Percentiles rank a stretch among this genome's conserved stretches.
Conservation (phyloP, 1,140 invertebrate species). For the Tribolium madens region DNA sequence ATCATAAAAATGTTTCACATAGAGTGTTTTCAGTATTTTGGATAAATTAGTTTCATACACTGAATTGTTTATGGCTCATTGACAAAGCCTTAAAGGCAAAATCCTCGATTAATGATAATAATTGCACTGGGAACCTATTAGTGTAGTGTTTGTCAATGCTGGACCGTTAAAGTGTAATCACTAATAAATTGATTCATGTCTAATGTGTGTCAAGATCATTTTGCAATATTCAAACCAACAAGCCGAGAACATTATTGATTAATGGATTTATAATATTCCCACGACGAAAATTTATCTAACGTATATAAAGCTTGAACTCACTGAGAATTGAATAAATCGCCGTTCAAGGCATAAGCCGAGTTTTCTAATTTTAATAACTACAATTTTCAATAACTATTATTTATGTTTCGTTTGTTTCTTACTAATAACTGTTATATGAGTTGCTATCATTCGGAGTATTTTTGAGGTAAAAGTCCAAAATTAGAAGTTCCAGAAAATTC, state of each 20-base stretch:
- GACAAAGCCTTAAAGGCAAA: neutral
- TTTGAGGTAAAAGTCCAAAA: too few species aligned
- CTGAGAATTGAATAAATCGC: too few species aligned
- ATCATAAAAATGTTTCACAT: neutral
- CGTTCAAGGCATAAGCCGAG: neutral
- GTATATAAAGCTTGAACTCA: too few species aligned
- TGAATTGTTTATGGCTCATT: neutral
- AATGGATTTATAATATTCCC: neutral
- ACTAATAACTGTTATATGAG: too few species aligned
- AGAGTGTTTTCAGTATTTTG: neutral
- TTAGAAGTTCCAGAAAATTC: too few species aligned
- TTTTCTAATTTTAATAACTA: too few species aligned
- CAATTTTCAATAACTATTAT: too few species aligned
- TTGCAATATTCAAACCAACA: neutral
- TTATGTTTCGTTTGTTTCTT: too few species aligned
- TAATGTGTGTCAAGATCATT: neutral
- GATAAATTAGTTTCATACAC: neutral
- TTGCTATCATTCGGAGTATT: too few species aligned
- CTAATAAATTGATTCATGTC: conserved; percentile 11
- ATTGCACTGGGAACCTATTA: neutral
- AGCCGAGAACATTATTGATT: conserved; percentile 1
- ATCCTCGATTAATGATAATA: conserved; percentile 3
- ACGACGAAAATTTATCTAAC: too few species aligned
- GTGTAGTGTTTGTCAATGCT: neutral
- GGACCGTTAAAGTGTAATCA: conserved; percentile 1